Percentiles rank a stretch among this genome's conserved stretches.
These are phyloP conservation scores for Tethya wilhelma DNA, from an alignment of 37 sponge, comb jelly and placozoan genomes.

Conservation along the genomic window DNA sequence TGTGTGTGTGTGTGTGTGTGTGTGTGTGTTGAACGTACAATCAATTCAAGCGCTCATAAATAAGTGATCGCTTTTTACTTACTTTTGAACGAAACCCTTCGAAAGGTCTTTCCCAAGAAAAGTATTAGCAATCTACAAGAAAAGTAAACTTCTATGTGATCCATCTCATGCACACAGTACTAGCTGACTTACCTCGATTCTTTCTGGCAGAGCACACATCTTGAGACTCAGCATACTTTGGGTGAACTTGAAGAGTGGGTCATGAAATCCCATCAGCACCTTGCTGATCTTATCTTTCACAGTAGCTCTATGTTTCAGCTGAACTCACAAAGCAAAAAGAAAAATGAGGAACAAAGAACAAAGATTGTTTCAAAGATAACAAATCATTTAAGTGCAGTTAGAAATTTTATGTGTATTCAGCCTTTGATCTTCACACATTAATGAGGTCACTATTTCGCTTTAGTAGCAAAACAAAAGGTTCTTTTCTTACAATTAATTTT, in stretches of 20 bases:
- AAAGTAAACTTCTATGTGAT: background rate
- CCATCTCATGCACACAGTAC: background rate
- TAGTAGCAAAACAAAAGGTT: too few species aligned
- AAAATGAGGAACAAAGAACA: too few species aligned
- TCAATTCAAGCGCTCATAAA: background rate
- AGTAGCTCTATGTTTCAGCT: too few species aligned
- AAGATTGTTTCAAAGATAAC: too few species aligned
- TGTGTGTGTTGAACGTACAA: background rate
- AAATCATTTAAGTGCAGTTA: too few species aligned
- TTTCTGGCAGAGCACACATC: constrained; percentile 14
- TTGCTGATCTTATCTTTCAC: constrained; percentile 10
- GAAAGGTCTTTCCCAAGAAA: constrained; percentile 7
- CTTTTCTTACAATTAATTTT: too few species aligned
- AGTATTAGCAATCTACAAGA: background rate
- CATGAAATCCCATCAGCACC: constrained; percentile 12
- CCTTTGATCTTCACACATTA: too few species aligned
- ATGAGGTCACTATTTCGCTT: too few species aligned
- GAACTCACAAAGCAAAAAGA: too few species aligned
- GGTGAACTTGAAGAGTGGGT: constrained; percentile 20
- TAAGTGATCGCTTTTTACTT: background rate
- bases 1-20: background rate
- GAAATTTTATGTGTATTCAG: too few species aligned
- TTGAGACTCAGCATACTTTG: constrained; percentile 29
- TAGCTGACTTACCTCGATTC: constrained; percentile 30
- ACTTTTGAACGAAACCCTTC: background rate